Conservation (phyloP, 1,140 invertebrate species). For the Caenorhabditis remanei region DNA sequence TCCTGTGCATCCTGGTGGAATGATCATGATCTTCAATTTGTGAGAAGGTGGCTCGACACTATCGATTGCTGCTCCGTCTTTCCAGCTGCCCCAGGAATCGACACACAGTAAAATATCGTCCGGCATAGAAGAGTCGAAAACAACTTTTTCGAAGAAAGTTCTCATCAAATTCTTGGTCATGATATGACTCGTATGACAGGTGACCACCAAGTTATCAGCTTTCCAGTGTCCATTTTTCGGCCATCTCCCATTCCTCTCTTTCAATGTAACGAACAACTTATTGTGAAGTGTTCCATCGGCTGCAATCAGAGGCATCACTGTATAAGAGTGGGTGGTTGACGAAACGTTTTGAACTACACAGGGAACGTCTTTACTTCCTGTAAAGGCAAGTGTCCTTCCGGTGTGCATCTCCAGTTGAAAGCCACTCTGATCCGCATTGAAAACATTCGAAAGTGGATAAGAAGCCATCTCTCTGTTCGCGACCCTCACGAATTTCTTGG, state of each 20-base stretch:
- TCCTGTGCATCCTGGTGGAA: background rate
- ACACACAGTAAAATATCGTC: background rate
- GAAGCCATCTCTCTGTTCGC: background rate
- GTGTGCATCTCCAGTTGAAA: conserved; percentile 22
- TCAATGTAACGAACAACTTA: background rate
- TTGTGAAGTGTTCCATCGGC: conserved; percentile 15
- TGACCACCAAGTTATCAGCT: background rate
- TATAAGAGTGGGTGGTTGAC: background rate
- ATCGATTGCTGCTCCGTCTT: background rate
- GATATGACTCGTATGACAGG: background rate
- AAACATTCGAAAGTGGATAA: background rate
- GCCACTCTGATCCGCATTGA: background rate
- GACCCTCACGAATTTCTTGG: background rate
- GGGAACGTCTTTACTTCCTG: background rate
- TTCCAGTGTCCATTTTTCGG: background rate
- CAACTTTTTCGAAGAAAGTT: background rate
- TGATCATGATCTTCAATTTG: background rate
- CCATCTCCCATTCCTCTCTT: background rate
- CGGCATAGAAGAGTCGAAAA: background rate
- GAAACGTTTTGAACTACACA: conserved; percentile 7
- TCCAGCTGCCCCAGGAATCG: conserved; percentile 2
- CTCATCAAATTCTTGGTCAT: conserved; percentile 31
- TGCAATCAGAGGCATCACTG: background rate
- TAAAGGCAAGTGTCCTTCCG: background rate
- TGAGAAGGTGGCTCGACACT: background rate